Conservation (phyloP, 2,113 vertebrate species). For the Desmodus rotundus region DNA sequence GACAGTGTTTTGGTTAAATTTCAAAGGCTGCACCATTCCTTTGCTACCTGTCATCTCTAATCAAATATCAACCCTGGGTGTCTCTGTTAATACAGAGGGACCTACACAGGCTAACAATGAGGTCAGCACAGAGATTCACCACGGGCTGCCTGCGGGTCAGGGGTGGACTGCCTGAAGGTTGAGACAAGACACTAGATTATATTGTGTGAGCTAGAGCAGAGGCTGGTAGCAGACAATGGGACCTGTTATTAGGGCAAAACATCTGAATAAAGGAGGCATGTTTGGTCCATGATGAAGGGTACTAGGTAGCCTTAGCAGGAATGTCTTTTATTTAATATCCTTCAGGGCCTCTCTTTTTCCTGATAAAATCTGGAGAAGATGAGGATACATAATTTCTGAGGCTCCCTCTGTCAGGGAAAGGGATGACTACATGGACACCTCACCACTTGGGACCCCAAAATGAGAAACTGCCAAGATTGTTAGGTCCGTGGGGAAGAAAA, state of each 20-base stretch:
- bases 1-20: background rate
- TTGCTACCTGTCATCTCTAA: background rate
- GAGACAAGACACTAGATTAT: background rate
- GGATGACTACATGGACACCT: background rate
- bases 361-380: background rate
- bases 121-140: background rate
- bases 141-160: background rate
- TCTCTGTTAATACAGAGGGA: background rate
- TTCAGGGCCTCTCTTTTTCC: background rate
- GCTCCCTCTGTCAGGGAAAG: background rate
- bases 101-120: background rate
- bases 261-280: background rate
- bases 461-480: background rate
- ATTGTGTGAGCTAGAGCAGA: background rate
- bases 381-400: background rate
- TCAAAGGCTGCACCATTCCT: background rate
- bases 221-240: background rate
- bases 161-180: background rate
- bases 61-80: background rate
- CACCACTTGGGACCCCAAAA: background rate
- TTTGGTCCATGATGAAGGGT: background rate
- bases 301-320: background rate
- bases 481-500: background rate
- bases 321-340: background rate
- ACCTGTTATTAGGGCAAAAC: background rate